These are phyloP conservation scores for Centropus unirufus DNA, from an alignment of 2,113 vertebrate species.

Conservation along the genomic window DNA sequence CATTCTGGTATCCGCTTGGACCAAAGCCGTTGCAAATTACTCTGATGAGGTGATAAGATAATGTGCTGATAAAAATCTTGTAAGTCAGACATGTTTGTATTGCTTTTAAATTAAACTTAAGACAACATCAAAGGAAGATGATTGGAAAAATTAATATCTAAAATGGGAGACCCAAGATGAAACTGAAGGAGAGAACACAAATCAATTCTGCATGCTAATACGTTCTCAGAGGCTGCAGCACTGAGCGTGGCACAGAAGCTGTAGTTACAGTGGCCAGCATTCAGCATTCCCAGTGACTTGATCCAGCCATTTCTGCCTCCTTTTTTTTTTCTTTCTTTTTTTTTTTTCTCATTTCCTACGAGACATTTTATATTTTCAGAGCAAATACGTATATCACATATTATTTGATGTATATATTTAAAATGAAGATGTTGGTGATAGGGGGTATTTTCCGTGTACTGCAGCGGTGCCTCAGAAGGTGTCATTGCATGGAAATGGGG, in stretches of 20 bases:
- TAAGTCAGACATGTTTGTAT: conserved; percentile 6
- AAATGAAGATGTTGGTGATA: not conserved
- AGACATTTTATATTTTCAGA: not conserved
- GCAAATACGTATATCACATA: fast-evolving
- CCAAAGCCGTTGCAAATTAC: not conserved
- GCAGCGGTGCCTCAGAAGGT: fast-evolving
- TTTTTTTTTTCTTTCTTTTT: not conserved
- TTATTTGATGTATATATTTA: not conserved
- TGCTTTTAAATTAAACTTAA: conserved; percentile 27
- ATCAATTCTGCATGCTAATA: not conserved
- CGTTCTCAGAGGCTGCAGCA: not conserved
- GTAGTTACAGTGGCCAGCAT: not conserved
- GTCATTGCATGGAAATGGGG: not conserved
- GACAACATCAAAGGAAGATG: not conserved
- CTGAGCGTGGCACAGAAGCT: not conserved
- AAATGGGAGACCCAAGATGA: not conserved
- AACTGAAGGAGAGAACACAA: not conserved
- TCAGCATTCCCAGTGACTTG: not conserved
- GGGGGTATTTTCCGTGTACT: not conserved
- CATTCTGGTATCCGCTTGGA: not conserved
- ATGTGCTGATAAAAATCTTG: conserved; percentile 1
- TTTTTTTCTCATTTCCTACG: not conserved
- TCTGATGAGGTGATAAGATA: not conserved
- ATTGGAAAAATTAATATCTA: conserved; percentile 1
- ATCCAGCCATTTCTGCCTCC: not conserved